phyloP scores from a whole-genome alignment of 2,888 invertebrate genomes.

The Tipula vernalis region DNA sequence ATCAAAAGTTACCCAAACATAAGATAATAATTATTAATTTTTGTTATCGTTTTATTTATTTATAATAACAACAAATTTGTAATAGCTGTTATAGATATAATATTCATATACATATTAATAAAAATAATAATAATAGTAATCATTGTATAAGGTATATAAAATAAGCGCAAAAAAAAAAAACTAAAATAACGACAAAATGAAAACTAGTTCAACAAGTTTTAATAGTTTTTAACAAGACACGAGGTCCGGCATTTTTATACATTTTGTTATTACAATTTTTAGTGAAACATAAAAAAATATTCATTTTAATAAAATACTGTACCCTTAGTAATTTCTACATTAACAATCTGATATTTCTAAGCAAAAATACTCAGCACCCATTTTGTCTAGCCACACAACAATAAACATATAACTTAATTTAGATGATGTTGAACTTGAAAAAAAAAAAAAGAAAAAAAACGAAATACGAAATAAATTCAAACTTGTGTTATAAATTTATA shows the following conservation, averaged over 20 bases:
- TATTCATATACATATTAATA: neutral
- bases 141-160: neutral
- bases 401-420: neutral
- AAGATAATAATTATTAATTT: neutral
- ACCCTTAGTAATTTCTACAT: neutral
- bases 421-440: neutral
- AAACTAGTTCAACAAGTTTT: conserved; percentile 9
- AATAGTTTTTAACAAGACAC: conserved; percentile 1
- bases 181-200: conserved; percentile 7
- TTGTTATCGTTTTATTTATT: neutral
- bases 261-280: neutral
- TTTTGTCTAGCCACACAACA: neutral
- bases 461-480: neutral
- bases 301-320: neutral
- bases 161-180: neutral
- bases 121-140: neutral
- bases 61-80: neutral
- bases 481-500: neutral
- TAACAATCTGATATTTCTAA: neutral
- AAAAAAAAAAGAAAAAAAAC: neutral
- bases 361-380: neutral
- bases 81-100: neutral
- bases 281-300: neutral
- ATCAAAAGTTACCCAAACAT: neutral
- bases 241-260: conserved; percentile 7